Conservation (phyloP, 2,113 vertebrate species). For the Labrus mixtus region DNA sequence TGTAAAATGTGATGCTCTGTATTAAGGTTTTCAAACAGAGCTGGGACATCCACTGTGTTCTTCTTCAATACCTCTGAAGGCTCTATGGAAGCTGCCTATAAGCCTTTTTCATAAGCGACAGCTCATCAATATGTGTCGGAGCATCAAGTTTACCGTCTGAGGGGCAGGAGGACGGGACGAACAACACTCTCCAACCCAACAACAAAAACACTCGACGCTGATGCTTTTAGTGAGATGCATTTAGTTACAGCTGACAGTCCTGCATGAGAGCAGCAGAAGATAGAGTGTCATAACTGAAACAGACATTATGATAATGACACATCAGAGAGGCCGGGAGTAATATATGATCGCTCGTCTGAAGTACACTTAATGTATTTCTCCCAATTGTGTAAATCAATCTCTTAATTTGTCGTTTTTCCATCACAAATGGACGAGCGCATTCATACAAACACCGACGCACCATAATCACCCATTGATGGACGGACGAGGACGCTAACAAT, state of each 20-base stretch:
- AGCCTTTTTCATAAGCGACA: constrained; percentile 17
- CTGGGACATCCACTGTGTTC: not conserved
- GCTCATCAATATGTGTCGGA: constrained; percentile 7
- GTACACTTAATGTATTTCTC: constrained; percentile 51
- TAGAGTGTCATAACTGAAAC: constrained; percentile 34
- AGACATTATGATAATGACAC: constrained; percentile 52
- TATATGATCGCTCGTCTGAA: constrained; percentile 42
- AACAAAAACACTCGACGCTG: constrained; percentile 2
- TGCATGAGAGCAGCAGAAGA: not conserved
- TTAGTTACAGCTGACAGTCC: constrained; percentile 24
- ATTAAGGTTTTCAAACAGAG: constrained; percentile 15
- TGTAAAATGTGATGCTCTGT: not conserved
- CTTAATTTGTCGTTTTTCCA: constrained; percentile 29
- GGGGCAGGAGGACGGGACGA: constrained; percentile 20
- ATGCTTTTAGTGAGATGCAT: constrained; percentile 38
- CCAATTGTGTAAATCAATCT: constrained; percentile 46
- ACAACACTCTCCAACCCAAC: constrained; percentile 22
- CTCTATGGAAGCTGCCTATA: not conserved
- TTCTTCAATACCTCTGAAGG: not conserved
- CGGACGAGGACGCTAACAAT: not conserved
- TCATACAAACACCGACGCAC: constrained; percentile 11
- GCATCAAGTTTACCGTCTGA: constrained; percentile 11
- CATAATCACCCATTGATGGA: not conserved
- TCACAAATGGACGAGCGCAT: not conserved
- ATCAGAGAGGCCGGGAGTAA: constrained; percentile 49